Conservation (phyloP, 2,797 vertebrate species). For the Borostomias antarcticus region DNA sequence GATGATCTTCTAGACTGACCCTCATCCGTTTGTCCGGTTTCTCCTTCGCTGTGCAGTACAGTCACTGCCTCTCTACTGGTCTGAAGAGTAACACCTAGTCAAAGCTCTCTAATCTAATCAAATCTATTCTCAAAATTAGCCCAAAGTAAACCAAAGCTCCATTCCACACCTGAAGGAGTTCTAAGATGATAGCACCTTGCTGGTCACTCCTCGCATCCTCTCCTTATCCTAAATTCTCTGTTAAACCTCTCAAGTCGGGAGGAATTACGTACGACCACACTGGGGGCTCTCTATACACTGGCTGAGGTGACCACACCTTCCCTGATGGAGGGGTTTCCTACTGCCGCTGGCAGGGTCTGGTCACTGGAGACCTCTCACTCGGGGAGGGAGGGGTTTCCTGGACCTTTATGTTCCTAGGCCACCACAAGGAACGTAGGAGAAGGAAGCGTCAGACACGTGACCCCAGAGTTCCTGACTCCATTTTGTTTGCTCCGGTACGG, state of each 20-base stretch:
- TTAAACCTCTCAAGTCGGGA: background rate
- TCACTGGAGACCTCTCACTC: background rate
- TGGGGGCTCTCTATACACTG: background rate
- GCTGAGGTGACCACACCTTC: background rate
- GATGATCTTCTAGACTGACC: background rate
- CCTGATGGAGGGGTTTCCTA: background rate
- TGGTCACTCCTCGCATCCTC: background rate
- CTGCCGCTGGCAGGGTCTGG: background rate
- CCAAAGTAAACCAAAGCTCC: background rate
- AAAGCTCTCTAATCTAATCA: background rate
- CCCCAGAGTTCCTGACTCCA: too few species aligned
- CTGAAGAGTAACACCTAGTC: background rate
- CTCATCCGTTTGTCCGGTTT: background rate
- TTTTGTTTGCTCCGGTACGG: too few species aligned
- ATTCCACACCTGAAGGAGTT: background rate
- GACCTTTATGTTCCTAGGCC: slow-evolving; percentile 1
- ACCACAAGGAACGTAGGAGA: background rate
- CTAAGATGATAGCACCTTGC: background rate
- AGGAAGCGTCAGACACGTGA: background rate
- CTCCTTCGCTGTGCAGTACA: background rate
- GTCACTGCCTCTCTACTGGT: background rate
- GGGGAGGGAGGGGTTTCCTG: background rate
- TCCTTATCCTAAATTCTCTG: background rate
- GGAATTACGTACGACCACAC: background rate
- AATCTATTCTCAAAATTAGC: background rate